phyloP scores from a whole-genome alignment of 2,888 invertebrate species.

The Hemithea aestivaria region DNA sequence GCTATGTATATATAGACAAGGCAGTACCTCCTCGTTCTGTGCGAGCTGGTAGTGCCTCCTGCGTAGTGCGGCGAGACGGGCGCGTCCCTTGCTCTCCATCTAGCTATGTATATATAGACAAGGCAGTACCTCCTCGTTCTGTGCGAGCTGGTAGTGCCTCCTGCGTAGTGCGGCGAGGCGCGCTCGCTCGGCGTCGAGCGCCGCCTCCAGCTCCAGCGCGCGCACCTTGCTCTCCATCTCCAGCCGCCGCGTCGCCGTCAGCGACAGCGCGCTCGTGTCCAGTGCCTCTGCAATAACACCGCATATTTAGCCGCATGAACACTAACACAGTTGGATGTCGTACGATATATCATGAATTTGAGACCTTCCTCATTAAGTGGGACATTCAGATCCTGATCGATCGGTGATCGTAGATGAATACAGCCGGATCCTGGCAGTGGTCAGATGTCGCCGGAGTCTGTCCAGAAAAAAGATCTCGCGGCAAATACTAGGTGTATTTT shows the following conservation, averaged over 20 bases:
- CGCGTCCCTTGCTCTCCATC: conserved; percentile 98
- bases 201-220: conserved; percentile 94
- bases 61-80: conserved; percentile 91
- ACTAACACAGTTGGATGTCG: too few relatives aligned
- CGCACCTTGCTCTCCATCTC: conserved; percentile 99
- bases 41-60: conserved; percentile 95
- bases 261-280: conserved; percentile 92
- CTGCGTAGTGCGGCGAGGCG: conserved; percentile 91
- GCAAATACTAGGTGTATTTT: too few relatives aligned
- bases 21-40: conserved; percentile 78
- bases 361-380: too few relatives aligned
- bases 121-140: conserved; percentile 75
- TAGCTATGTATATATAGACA: too few relatives aligned
- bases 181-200: conserved; percentile 92
- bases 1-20: too few relatives aligned
- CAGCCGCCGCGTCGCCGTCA: conserved; percentile 96
- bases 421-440: too few relatives aligned
- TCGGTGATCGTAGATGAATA: too few relatives aligned
- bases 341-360: too few relatives aligned
- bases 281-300: conserved; percentile 83
- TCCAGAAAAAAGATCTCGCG: too few relatives aligned
- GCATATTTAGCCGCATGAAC: too few relatives aligned
- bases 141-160: conserved; percentile 94
- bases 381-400: too few relatives aligned
- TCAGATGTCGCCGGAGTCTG: too few relatives aligned